phyloP scores from a whole-genome alignment of 1,140 invertebrate genomes.

The Brachionus asplanchnoidis region DNA sequence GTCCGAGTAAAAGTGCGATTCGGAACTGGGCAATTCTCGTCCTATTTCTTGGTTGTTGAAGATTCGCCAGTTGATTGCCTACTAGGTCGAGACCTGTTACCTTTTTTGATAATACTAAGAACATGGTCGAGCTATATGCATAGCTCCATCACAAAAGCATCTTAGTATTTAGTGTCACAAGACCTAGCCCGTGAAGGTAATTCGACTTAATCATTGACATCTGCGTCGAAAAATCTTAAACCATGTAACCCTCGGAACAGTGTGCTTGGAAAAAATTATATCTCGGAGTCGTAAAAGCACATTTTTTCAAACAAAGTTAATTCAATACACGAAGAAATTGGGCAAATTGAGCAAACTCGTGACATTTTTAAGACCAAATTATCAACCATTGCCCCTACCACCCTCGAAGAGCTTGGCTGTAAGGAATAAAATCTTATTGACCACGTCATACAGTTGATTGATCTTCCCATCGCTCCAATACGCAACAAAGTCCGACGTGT shows the following conservation, averaged over 20 bases:
- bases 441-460: background rate
- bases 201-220: background rate
- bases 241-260: background rate
- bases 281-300: background rate
- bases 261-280: background rate
- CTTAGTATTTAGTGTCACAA: too few relatives aligned
- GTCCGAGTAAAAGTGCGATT: too few relatives aligned
- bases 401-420: background rate
- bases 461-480: background rate
- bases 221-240: background rate
- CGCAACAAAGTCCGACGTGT: too few relatives aligned
- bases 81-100: too few relatives aligned
- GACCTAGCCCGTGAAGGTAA: too few relatives aligned
- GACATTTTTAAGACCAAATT: background rate
- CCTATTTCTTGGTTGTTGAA: too few relatives aligned
- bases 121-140: too few relatives aligned
- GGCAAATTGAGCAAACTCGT: background rate
- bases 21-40: too few relatives aligned
- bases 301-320: background rate
- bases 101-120: too few relatives aligned
- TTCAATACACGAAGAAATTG: background rate
- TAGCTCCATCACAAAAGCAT: too few relatives aligned
- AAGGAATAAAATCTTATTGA: background rate
- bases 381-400: background rate
- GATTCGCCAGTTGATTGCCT: too few relatives aligned